phyloP scores from a whole-genome alignment of 2,797 vertebrate genomes.

The Xiphophorus birchmanni region DNA sequence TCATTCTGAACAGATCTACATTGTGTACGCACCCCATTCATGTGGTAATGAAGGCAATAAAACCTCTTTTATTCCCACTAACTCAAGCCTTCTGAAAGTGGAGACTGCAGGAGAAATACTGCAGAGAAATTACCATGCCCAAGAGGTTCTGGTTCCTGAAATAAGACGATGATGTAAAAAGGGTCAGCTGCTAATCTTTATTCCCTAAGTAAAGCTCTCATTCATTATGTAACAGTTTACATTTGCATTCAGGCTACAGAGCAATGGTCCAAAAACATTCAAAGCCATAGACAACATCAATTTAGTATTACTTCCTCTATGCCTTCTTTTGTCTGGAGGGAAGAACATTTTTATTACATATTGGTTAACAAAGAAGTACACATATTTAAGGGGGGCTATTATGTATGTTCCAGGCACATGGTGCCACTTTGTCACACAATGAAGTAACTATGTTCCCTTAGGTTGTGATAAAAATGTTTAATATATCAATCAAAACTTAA shows the following conservation, averaged over 20 bases:
- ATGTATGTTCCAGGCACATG: no score
- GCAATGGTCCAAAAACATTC: conserved; percentile 71
- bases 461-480: no score
- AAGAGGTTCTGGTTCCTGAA: conserved; percentile 75
- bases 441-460: no score
- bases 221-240: conserved; percentile 85
- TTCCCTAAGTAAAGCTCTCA: conserved; percentile 82
- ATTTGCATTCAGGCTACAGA: conserved; percentile 84
- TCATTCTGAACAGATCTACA: conserved; percentile 7
- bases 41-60: conserved; percentile 30
- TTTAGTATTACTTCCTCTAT: conserved; percentile 61
- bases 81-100: conserved; percentile 44
- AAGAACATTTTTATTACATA: conserved; percentile 51
- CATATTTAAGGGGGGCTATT: conserved; percentile 30
- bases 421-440: no score
- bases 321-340: conserved; percentile 28
- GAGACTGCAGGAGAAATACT: conserved; percentile 51
- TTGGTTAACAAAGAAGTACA: conserved; percentile 62
- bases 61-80: conserved; percentile 12
- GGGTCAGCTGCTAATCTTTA: conserved; percentile 84
- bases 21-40: conserved; percentile 16
- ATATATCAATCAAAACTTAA: no score
- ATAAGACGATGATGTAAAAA: conserved; percentile 81
- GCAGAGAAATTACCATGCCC: conserved; percentile 63
- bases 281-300: conserved; percentile 66